Evolutionary conservation across 2,797 vertebrate species (phyloP).

Genomic region (Remorina albescens): DNA sequence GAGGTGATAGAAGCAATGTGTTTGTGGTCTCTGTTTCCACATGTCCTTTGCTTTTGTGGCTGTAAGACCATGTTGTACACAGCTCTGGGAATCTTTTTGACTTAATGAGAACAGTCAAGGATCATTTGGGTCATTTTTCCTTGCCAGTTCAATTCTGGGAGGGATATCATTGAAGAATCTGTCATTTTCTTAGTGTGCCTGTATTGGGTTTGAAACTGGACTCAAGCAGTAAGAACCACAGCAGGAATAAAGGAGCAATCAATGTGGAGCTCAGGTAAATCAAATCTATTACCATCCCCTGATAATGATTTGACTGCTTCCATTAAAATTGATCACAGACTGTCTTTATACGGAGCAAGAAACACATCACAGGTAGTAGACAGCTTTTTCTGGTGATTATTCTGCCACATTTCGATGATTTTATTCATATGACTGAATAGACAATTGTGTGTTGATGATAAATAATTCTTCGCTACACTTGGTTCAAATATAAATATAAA

Average conservation of each 20-base stretch:
- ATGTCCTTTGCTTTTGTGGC: slow-evolving; percentile 52
- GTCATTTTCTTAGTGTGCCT: slow-evolving; percentile 42
- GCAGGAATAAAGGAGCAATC: slow-evolving; percentile 57
- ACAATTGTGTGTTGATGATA: slow-evolving; percentile 2
- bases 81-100: slow-evolving; percentile 39
- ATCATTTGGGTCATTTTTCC: slow-evolving; percentile 26
- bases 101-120: slow-evolving; percentile 46
- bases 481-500: slow-evolving; percentile 32
- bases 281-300: slow-evolving; percentile 22
- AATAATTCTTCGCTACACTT: slow-evolving; percentile 13
- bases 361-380: neutral
- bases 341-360: neutral
- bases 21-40: slow-evolving; percentile 56
- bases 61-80: slow-evolving; percentile 27
- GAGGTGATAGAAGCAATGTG: slow-evolving; percentile 60
- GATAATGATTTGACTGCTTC: neutral
- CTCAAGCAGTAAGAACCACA: slow-evolving; percentile 40
- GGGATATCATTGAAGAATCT: slow-evolving; percentile 58
- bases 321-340: neutral
- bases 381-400: neutral
- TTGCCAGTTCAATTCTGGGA: slow-evolving; percentile 51
- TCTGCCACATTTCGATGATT: neutral
- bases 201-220: slow-evolving; percentile 44
- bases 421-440: neutral
- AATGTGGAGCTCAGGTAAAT: slow-evolving; percentile 87